Percentiles rank a stretch among this genome's conserved stretches.
Conservation (phyloP, 2,797 vertebrate genomes). For the Hippopotamyrus pictus region DNA sequence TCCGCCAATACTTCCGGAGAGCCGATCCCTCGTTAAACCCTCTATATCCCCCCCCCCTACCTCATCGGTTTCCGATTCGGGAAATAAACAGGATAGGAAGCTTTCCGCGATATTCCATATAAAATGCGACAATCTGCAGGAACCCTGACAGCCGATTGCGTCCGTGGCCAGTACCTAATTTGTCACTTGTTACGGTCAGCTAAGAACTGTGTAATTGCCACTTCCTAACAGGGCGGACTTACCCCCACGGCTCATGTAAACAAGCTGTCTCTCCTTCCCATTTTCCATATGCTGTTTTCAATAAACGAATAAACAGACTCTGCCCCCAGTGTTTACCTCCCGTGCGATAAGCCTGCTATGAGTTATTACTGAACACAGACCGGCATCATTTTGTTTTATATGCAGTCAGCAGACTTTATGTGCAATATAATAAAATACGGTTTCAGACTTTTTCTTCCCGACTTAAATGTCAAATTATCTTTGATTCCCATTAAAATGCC, state of each 20-base stretch:
- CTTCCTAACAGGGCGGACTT: background rate
- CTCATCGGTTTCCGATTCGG: background rate
- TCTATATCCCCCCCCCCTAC: background rate
- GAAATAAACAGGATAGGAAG: no score
- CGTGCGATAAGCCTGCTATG: background rate
- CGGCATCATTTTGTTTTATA: background rate
- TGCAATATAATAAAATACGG: background rate
- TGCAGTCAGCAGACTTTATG: background rate
- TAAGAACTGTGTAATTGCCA: background rate
- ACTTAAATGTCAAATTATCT: background rate
- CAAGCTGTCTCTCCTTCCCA: background rate
- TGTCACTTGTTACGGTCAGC: background rate
- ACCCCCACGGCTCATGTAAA: background rate
- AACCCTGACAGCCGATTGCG: background rate
- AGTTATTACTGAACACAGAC: background rate
- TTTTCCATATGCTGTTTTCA: background rate
- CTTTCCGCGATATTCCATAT: background rate
- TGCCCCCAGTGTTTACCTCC: background rate
- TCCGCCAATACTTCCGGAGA: background rate
- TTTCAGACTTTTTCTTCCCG: background rate
- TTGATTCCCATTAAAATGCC: background rate
- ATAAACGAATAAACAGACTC: background rate
- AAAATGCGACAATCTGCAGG: background rate
- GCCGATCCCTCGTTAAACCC: background rate
- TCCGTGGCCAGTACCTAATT: background rate